Conservation (phyloP, 2,113 vertebrate genomes). For the Forbesichthys agassizii region DNA sequence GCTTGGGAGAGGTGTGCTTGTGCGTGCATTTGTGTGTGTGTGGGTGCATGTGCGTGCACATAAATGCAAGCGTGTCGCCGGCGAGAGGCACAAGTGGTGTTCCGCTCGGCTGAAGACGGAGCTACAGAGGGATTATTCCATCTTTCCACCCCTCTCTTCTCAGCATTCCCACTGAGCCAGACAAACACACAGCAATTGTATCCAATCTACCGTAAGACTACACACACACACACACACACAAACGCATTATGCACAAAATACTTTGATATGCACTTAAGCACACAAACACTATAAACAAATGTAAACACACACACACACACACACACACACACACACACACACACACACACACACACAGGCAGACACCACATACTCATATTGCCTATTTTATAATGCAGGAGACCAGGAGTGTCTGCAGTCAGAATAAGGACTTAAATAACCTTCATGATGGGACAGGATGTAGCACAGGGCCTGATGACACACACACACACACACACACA, state of each 20-base stretch:
- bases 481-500: background rate
- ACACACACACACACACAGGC: background rate
- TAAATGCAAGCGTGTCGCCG: conserved; percentile 10
- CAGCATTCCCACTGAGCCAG: conserved; percentile 42
- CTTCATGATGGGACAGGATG: conserved; percentile 56
- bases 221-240: conserved; percentile 5
- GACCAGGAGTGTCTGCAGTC: conserved; percentile 30
- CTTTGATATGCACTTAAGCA: background rate
- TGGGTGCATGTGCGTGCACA: background rate
- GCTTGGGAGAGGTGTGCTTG: conserved; percentile 40
- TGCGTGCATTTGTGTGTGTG: conserved; percentile 14
- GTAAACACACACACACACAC: background rate
- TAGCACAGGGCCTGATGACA: conserved; percentile 32
- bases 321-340: background rate
- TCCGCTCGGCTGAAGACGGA: conserved; percentile 65
- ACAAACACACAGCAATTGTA: conserved; percentile 46
- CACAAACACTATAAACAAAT: background rate
- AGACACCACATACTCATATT: background rate
- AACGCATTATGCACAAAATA: background rate
- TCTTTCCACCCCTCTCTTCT: conserved; percentile 12
- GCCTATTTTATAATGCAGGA: conserved; percentile 12
- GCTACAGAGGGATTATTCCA: conserved; percentile 66
- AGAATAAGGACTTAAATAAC: conserved; percentile 34
- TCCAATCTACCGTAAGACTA: conserved; percentile 35
- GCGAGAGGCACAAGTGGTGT: conserved; percentile 40